Conservation (phyloP, 2,113 vertebrate species). For the Gila orcuttii region DNA sequence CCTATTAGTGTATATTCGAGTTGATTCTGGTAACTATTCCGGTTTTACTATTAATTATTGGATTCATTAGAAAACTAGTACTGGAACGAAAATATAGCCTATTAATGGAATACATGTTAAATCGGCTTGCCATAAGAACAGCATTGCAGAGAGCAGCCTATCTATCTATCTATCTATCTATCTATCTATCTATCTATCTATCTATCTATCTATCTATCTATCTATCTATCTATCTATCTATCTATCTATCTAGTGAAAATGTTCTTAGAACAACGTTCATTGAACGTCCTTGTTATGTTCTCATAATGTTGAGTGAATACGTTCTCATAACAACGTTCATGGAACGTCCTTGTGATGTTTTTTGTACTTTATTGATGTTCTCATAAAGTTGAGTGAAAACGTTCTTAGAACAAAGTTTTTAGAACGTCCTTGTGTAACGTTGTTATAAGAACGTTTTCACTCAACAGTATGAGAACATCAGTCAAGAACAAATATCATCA, state of each 20-base stretch:
- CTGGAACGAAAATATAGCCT: neutral
- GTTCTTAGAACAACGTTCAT: no score
- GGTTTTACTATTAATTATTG: neutral
- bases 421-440: no score
- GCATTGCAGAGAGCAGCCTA: neutral
- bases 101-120: neutral
- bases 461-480: no score
- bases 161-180: neutral
- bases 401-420: no score
- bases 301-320: no score
- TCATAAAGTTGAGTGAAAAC: no score
- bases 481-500: no score
- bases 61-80: neutral
- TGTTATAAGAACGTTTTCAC: no score
- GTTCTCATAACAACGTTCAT: no score
- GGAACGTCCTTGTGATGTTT: no score
- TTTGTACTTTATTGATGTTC: no score
- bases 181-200: constrained; percentile 20
- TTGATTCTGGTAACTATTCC: neutral
- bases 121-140: constrained; percentile 22
- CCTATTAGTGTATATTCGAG: neutral
- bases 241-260: neutral
- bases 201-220: neutral
- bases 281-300: no score
- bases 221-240: neutral